Evolutionary conservation across 2,113 vertebrate genomes (phyloP).

Genomic region (Zosterops borbonicus): DNA sequence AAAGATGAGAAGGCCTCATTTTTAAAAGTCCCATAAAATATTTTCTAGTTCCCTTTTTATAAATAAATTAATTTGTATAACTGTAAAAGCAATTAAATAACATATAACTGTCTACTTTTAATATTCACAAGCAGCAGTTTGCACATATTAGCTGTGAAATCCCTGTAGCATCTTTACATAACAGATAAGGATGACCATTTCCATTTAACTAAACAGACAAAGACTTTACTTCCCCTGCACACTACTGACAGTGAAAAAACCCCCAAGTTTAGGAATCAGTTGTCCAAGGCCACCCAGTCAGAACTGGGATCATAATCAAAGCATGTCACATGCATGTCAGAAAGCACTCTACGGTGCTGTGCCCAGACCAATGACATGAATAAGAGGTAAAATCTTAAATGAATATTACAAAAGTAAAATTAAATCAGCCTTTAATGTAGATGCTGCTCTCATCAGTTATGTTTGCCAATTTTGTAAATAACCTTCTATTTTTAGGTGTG

Average conservation of each 20-base stretch:
- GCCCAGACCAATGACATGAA: not conserved
- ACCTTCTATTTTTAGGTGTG: rapidly evolving
- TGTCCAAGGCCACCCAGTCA: not conserved
- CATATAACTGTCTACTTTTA: not conserved
- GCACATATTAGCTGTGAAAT: not conserved
- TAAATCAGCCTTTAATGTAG: not conserved
- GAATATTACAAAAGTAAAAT: not conserved
- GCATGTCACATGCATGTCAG: not conserved
- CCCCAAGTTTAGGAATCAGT: not conserved
- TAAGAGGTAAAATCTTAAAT: not conserved
- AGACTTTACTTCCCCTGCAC: not conserved
- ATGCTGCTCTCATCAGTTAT: not conserved
- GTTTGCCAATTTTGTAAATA: not conserved
- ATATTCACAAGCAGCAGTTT: not conserved
- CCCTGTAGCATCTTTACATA: not conserved
- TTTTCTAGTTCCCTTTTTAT: not conserved
- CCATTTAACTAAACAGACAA: not conserved
- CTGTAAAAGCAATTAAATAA: not conserved
- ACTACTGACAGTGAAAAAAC: not conserved
- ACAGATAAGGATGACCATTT: not conserved
- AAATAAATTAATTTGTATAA: not conserved
- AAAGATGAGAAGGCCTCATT: not conserved
- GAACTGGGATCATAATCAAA: not conserved
- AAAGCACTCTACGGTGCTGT: not conserved
- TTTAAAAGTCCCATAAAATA: not conserved